Conservation (phyloP, 2,797 vertebrate species). For the Clarias pachynema region DNA sequence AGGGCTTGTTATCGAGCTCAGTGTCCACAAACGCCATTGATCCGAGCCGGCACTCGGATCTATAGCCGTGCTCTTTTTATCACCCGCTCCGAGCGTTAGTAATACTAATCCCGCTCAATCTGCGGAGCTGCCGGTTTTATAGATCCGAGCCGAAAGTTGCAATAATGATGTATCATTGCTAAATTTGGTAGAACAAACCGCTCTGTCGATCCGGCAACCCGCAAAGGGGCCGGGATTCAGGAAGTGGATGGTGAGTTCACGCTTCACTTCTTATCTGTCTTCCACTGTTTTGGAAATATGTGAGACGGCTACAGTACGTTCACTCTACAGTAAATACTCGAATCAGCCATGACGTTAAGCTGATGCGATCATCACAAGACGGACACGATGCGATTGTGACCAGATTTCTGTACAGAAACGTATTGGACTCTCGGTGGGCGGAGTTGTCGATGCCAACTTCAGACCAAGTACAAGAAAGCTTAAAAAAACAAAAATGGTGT, state of each 20-base stretch:
- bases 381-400: too few species aligned
- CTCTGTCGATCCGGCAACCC: conserved; percentile 96
- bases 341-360: not conserved
- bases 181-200: conserved; percentile 99
- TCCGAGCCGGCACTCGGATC: conserved; percentile 98
- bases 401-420: too few species aligned
- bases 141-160: conserved; percentile 99
- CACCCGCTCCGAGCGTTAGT: conserved; percentile 94
- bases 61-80: conserved; percentile 92
- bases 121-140: conserved; percentile 99
- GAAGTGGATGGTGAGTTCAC: conserved; percentile 57
- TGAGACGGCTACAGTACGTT: not conserved
- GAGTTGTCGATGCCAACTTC: too few species aligned
- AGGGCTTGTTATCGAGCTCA: conserved; percentile 99
- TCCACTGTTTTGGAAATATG: not conserved
- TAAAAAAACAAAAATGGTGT: too few species aligned
- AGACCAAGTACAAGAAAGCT: not conserved
- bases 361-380: not conserved
- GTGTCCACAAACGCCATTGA: conserved; percentile 99
- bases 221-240: conserved; percentile 73
- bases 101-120: conserved; percentile 98
- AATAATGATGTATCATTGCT: conserved; percentile 99
- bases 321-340: not conserved
- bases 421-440: not conserved
- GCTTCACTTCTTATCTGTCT: not conserved